Percentiles rank a stretch among this genome's conserved stretches.
These are phyloP conservation scores for Sphecodes monilicornis DNA, from an alignment of 2,888 invertebrate genomes.

Conservation along the genomic window DNA sequence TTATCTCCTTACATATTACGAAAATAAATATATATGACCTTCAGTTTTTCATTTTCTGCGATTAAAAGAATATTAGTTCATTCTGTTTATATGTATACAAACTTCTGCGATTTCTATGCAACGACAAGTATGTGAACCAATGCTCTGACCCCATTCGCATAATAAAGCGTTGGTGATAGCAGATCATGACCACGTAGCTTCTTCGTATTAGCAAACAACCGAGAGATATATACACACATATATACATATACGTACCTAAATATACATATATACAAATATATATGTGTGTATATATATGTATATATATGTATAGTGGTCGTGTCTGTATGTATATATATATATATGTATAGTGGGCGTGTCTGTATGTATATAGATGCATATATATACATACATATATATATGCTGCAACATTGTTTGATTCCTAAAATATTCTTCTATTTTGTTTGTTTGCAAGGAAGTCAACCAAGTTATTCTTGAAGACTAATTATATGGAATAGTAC, in stretches of 20 bases:
- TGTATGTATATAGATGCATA: not conserved
- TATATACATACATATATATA: not conserved
- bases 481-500: constrained; percentile 35
- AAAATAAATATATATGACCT: constrained; percentile 64
- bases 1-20: constrained; percentile 61
- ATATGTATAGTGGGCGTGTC: constrained; percentile 14
- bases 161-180: constrained; percentile 58
- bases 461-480: constrained; percentile 53
- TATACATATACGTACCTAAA: not conserved
- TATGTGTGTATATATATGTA: constrained; percentile 19
- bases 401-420: constrained; percentile 33
- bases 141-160: constrained; percentile 57
- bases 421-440: constrained; percentile 57
- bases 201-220: constrained; percentile 59
- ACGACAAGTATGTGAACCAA: constrained; percentile 58
- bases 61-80: constrained; percentile 63
- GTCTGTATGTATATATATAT: constrained; percentile 4
- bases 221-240: constrained; percentile 32
- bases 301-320: not conserved
- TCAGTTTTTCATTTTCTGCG: constrained; percentile 37
- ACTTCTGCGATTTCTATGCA: constrained; percentile 53
- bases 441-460: constrained; percentile 40
- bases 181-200: constrained; percentile 51
- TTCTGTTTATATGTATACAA: constrained; percentile 61
- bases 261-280: not conserved